phyloP scores from a whole-genome alignment of 2,888 invertebrate genomes.

The Drosophila nr. perissopoda region DNA sequence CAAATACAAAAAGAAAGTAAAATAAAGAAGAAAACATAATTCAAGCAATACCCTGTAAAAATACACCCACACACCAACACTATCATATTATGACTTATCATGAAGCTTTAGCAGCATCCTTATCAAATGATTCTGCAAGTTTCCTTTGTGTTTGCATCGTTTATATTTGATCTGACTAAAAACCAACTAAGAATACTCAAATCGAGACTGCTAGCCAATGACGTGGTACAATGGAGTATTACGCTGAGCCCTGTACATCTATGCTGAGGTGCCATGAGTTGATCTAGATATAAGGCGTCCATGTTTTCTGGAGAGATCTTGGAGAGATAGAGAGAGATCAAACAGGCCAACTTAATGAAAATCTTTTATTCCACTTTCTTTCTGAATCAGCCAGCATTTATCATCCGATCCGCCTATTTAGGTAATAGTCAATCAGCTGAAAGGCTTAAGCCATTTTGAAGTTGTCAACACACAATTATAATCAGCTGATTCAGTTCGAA shows the following conservation, averaged over 20 bases:
- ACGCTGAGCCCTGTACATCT: background rate
- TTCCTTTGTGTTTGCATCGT: background rate
- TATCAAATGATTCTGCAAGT: background rate
- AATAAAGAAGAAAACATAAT: background rate
- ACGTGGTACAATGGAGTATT: too few relatives aligned
- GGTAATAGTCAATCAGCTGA: background rate
- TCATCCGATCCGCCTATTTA: too few relatives aligned
- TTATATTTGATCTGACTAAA: background rate
- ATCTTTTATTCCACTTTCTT: too few relatives aligned
- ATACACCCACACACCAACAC: constrained; percentile 40
- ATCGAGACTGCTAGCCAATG: background rate
- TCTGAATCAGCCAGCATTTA: too few relatives aligned
- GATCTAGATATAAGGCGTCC: background rate
- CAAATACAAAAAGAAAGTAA: background rate
- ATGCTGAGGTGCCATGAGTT: background rate
- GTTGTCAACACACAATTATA: background rate
- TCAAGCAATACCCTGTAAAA: constrained; percentile 15
- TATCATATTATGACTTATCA: background rate
- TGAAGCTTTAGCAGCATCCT: background rate
- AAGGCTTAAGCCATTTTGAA: background rate
- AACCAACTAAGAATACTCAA: background rate
- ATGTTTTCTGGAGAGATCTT: background rate
- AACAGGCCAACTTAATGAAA: background rate
- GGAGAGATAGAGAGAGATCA: background rate
- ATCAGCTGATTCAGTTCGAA: background rate